Evolutionary conservation across 1,140 invertebrate species (phyloP).

Genomic region (Cydia strobilella): DNA sequence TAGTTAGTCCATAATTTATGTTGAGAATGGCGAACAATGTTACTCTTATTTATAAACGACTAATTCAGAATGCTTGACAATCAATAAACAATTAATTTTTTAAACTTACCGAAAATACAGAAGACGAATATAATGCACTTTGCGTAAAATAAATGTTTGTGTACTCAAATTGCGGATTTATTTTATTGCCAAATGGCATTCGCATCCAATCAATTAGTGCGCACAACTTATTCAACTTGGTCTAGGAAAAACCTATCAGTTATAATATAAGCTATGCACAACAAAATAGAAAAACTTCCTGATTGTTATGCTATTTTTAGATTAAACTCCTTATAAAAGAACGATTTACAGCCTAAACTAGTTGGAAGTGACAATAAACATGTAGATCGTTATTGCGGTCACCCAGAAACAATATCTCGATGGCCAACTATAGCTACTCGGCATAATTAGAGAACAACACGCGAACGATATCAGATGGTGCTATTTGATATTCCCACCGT

Average conservation of each 20-base stretch:
- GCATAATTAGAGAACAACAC: conserved; percentile 19
- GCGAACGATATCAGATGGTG: conserved; percentile 23
- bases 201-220: no score
- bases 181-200: no score
- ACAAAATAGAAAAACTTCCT: background rate
- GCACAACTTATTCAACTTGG: no score
- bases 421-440: background rate
- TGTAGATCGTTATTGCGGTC: conserved; percentile 23
- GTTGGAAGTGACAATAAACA: conserved; percentile 18
- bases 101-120: no score
- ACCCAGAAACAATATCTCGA: conserved; percentile 31
- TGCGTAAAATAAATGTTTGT: no score
- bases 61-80: background rate
- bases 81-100: background rate
- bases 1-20: background rate
- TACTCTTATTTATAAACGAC: background rate
- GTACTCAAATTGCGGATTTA: no score
- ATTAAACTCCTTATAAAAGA: conserved; percentile 5
- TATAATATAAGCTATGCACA: no score
- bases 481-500: background rate
- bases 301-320: background rate
- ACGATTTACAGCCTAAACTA: conserved; percentile 20
- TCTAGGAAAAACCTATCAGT: no score
- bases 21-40: background rate
- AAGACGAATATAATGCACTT: no score